Percentiles rank a stretch among this genome's conserved stretches.
phyloP scores from a whole-genome alignment of 2,888 invertebrate genomes.

The Yponomeuta evonymella region DNA sequence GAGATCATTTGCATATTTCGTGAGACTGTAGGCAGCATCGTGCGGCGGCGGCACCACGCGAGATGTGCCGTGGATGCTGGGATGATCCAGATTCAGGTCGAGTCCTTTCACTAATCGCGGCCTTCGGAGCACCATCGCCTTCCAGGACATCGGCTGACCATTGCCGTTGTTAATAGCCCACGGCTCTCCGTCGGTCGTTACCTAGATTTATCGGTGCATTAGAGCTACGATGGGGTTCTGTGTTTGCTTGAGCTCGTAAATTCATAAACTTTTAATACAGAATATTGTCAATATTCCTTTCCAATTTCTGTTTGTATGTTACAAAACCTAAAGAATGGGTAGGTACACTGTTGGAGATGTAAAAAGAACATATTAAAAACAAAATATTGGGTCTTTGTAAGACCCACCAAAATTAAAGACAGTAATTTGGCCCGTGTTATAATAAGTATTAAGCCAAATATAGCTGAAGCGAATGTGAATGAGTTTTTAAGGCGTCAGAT shows the following conservation, averaged over 20 bases:
- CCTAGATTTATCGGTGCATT: slow-evolving; percentile 38
- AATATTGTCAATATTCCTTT: not conserved
- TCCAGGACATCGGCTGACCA: slow-evolving; percentile 54
- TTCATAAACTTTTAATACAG: not conserved
- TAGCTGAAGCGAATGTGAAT: slow-evolving; percentile 5
- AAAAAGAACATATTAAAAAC: no score
- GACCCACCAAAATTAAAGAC: not conserved
- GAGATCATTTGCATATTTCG: slow-evolving; percentile 64
- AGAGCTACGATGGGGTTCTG: not conserved
- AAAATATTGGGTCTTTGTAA: no score
- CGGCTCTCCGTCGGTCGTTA: slow-evolving; percentile 66
- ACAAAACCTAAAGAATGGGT: no score
- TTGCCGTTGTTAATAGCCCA: slow-evolving; percentile 61
- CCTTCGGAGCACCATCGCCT: slow-evolving; percentile 49
- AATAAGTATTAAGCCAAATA: not conserved
- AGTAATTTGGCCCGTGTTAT: not conserved
- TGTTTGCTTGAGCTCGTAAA: not conserved
- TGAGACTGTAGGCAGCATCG: slow-evolving; percentile 18
- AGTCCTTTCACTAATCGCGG: slow-evolving; percentile 65
- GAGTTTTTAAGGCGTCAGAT: slow-evolving; percentile 4
- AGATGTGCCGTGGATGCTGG: slow-evolving; percentile 22
- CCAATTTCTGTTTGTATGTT: no score
- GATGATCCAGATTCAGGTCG: slow-evolving; percentile 69
- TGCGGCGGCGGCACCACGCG: slow-evolving; percentile 9
- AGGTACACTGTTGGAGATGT: no score